Evolutionary conservation across 2,797 vertebrate species (phyloP).

Genomic region (Scolopax bukidnonensis): DNA sequence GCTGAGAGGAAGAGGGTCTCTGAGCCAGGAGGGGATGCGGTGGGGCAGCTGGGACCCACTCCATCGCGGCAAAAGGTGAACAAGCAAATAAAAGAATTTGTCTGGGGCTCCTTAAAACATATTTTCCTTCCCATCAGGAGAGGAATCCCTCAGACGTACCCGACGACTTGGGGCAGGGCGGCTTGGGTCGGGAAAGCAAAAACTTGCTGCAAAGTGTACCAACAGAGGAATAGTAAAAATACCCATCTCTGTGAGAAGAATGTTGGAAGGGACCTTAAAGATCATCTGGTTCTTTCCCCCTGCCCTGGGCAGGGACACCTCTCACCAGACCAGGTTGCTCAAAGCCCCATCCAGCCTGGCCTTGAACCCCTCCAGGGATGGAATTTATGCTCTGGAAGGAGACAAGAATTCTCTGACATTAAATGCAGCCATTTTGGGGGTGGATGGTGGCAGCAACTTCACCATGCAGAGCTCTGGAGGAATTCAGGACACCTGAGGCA

Average conservation of each 20-base stretch:
- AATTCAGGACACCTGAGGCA: slow-evolving; percentile 69
- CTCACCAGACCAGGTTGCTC: not conserved
- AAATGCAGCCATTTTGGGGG: not conserved
- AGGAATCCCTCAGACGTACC: not conserved
- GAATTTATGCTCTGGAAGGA: not conserved
- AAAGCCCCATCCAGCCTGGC: not conserved
- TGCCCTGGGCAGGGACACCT: not conserved
- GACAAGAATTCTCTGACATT: not conserved
- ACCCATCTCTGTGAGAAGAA: not conserved
- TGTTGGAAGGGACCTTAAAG: not conserved
- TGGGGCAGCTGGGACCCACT: not conserved
- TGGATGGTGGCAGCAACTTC: not conserved
- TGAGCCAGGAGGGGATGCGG: not conserved
- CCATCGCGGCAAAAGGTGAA: not conserved
- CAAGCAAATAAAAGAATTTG: not conserved
- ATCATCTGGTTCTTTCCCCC: not conserved
- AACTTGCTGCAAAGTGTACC: not conserved
- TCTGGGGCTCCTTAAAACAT: not conserved
- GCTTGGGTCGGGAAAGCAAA: not conserved
- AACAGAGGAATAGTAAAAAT: not conserved
- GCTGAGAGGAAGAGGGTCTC: not conserved
- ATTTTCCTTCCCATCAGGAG: not conserved
- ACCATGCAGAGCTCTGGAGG: not conserved
- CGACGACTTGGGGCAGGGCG: not conserved
- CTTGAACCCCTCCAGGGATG: not conserved